Percentiles rank a stretch among this genome's conserved stretches.
These are phyloP conservation scores for Lomographa bimaculata DNA, from an alignment of 2,888 invertebrate species.

Conservation along the genomic window DNA sequence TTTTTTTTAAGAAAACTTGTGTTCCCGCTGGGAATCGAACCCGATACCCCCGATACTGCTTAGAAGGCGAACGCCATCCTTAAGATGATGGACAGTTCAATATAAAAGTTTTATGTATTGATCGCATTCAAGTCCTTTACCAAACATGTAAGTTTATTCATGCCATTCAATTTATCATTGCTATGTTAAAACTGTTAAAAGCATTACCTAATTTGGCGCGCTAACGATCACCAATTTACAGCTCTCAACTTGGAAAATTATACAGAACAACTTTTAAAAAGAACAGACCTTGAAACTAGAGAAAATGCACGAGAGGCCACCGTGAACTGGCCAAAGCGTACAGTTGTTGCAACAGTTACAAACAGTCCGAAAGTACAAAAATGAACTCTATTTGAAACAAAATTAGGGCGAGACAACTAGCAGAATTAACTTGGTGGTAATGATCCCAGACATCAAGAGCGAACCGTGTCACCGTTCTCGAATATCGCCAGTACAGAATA, in stretches of 20 bases:
- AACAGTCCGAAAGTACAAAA: slow-evolving; percentile 3
- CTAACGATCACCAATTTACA: slow-evolving; percentile 42
- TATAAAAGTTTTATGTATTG: no score
- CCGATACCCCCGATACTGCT: no score
- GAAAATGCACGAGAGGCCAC: slow-evolving; percentile 56
- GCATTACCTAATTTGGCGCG: slow-evolving; percentile 23
- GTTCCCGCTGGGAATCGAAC: no score
- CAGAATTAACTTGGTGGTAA: slow-evolving; percentile 32
- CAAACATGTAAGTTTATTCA: slow-evolving; percentile 18
- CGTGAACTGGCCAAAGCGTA: slow-evolving; percentile 51
- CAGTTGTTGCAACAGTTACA: slow-evolving; percentile 43
- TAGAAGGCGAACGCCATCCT: no score
- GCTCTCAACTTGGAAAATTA: slow-evolving; percentile 51
- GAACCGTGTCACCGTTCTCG: slow-evolving; percentile 63
- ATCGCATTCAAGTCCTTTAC: no score
- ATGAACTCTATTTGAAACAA: slow-evolving; percentile 2
- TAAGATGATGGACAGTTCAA: no score
- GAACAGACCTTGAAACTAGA: slow-evolving; percentile 58
- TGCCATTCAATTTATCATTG: slow-evolving; percentile 15
- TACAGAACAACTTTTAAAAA: slow-evolving; percentile 42
- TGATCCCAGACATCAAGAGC: slow-evolving; percentile 54
- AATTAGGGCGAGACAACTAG: slow-evolving; percentile 18
- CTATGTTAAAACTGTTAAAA: slow-evolving; percentile 14
- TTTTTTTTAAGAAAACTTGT: no score
- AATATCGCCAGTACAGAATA: slow-evolving; percentile 48